Conservation (phyloP, 2,113 vertebrate species). For the Perca schrenkii region DNA sequence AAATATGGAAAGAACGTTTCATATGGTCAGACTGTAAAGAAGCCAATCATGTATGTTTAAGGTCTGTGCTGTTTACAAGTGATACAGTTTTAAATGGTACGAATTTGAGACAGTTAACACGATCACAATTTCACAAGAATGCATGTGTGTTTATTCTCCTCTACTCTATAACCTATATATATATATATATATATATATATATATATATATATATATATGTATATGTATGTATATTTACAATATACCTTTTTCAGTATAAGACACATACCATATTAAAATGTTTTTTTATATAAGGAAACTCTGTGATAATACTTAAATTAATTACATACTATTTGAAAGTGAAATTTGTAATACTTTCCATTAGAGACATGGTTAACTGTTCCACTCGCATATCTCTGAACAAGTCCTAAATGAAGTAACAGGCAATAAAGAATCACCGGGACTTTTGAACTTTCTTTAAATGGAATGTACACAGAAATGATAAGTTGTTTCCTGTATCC, state of each 20-base stretch:
- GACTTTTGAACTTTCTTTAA: conserved; percentile 66
- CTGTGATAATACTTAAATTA: conserved; percentile 5
- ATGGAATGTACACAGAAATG: conserved; percentile 65
- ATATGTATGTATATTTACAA: not conserved
- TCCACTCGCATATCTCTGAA: conserved; percentile 35
- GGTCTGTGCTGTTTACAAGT: not conserved
- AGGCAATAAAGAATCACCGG: conserved; percentile 35
- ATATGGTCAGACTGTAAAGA: conserved; percentile 5
- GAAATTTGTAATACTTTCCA: conserved; percentile 14
- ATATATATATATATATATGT: not conserved
- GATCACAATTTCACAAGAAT: not conserved
- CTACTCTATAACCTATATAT: not conserved
- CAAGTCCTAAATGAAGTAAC: conserved; percentile 35
- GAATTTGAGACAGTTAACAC: not conserved
- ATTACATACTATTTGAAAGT: conserved; percentile 30
- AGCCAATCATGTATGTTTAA: not conserved
- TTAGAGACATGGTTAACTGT: conserved; percentile 18
- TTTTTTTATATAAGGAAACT: not conserved
- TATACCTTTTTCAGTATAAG: not conserved
- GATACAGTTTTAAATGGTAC: not conserved
- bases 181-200: not conserved
- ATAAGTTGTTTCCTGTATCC: conserved; percentile 64
- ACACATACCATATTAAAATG: not conserved
- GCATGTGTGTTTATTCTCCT: not conserved
- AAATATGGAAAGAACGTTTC: conserved; percentile 10